phyloP scores from a whole-genome alignment of 2,888 invertebrate species.

The Andrena praecox region DNA sequence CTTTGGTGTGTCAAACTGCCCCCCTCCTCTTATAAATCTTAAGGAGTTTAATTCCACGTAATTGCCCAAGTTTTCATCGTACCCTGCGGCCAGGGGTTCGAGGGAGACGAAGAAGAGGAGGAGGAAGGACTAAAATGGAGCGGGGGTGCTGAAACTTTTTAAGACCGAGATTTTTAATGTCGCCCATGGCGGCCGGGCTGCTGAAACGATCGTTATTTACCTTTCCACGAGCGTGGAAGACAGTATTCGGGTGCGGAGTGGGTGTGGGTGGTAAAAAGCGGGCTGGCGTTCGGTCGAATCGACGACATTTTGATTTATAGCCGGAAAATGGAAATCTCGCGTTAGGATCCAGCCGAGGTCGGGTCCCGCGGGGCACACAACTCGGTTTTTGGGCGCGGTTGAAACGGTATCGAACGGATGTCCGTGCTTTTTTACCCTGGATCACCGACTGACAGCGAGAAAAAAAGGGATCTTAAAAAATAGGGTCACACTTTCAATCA shows the following conservation, averaged over 20 bases:
- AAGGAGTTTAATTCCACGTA: conserved; percentile 77
- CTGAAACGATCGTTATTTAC: conserved; percentile 67
- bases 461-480: conserved; percentile 14
- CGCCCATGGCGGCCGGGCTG: conserved; percentile 15
- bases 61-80: conserved; percentile 74
- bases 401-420: conserved; percentile 34
- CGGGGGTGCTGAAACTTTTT: conserved; percentile 60
- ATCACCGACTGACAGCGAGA: neutral
- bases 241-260: neutral
- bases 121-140: neutral
- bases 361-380: conserved; percentile 34
- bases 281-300: conserved; percentile 46
- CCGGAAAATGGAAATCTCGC: conserved; percentile 69
- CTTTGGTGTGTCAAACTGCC: conserved; percentile 59
- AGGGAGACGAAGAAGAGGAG: conserved; percentile 25
- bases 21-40: conserved; percentile 74
- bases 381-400: conserved; percentile 44
- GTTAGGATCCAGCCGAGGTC: conserved; percentile 43
- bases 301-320: conserved; percentile 72
- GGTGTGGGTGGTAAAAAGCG: conserved; percentile 12
- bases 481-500: neutral
- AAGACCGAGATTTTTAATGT: conserved; percentile 46
- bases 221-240: conserved; percentile 33
- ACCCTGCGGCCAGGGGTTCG: conserved; percentile 22
- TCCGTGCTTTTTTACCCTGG: conserved; percentile 21